These are phyloP conservation scores for Lasioglossum morio DNA, from an alignment of 2,888 invertebrate genomes.

Conservation along the genomic window DNA sequence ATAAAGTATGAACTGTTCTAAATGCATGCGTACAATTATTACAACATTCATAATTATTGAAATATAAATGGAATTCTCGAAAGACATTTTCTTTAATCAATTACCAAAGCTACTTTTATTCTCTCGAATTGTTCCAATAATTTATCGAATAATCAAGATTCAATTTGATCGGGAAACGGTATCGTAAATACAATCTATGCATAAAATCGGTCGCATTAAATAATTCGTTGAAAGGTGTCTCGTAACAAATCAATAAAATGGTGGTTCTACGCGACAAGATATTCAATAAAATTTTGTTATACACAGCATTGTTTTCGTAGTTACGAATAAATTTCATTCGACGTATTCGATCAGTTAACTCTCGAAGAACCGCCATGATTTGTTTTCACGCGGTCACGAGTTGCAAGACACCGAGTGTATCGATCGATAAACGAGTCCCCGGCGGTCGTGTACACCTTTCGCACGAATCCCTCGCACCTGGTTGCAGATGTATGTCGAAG, in stretches of 20 bases:
- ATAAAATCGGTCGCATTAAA: background rate
- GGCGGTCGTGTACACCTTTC: background rate
- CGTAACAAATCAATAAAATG: background rate
- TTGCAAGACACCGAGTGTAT: background rate
- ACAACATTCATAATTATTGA: background rate
- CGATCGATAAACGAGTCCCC: background rate
- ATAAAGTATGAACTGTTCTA: background rate
- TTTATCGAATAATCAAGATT: background rate
- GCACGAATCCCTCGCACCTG: conserved; percentile 3
- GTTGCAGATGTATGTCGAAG: conserved; percentile 89
- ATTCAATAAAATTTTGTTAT: background rate
- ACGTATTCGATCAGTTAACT: background rate
- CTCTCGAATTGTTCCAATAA: background rate
- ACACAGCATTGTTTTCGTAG: background rate
- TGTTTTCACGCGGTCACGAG: background rate
- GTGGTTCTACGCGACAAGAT: background rate
- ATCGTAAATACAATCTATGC: background rate
- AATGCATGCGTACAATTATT: background rate
- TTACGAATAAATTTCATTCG: background rate
- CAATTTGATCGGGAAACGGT: background rate
- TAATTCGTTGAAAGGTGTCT: background rate
- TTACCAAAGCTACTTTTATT: background rate
- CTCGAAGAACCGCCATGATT: background rate
- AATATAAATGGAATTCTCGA: background rate
- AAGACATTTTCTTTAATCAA: background rate